Base-by-base conservation (phyloP, 2,113 vertebrate genomes). In the Tupaia tana region DNA sequence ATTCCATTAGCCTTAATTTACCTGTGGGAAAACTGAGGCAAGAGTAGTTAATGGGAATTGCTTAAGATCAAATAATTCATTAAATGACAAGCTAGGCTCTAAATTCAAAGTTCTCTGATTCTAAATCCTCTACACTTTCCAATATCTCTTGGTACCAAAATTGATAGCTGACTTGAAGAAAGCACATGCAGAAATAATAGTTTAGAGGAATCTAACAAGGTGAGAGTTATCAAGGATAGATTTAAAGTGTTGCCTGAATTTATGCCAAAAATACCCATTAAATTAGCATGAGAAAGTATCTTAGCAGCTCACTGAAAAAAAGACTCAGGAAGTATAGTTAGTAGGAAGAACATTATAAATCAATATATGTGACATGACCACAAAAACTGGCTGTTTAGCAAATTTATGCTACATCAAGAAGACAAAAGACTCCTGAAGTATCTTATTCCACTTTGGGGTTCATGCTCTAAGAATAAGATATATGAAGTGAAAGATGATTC, bases 321-420 rank as follows among this genome's bases (percentile, higher is more conserved):
- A 80, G 43, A 80, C 13, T 64, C 66, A 59, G 11, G 61, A 93
- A 75, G 67, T 64, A 27, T 56, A 24, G 71, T 31, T 86, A 87
- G 61, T 18, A 73, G 71, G 66, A 92, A 96, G 52, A 73, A 77
- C 3, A 93, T 25, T n/a, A 93, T 77, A 87, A 75, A 86, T 93
- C 34, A 86, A 78, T 61, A 14, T 27, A 27, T 34, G 27, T 73
- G 74, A 91, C 13, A 20, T 54, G 75, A 25, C 59, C 56, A 86
- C 78, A 58, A 56, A 96, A 54, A 25, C 77, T 59, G 16, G 16
- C n/a, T 56, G 1, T 3, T 87, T 52, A 6, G 34, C 74, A 59
- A 31, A 61, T 79, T 56, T 77, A 83, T 74, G 66, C 54, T 52
- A 22, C 20, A 13, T 78, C n/a, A 81, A 29, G 56, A 90, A 80